phyloP scores from a whole-genome alignment of 2,797 vertebrate species.

The Streptopelia turtur region DNA sequence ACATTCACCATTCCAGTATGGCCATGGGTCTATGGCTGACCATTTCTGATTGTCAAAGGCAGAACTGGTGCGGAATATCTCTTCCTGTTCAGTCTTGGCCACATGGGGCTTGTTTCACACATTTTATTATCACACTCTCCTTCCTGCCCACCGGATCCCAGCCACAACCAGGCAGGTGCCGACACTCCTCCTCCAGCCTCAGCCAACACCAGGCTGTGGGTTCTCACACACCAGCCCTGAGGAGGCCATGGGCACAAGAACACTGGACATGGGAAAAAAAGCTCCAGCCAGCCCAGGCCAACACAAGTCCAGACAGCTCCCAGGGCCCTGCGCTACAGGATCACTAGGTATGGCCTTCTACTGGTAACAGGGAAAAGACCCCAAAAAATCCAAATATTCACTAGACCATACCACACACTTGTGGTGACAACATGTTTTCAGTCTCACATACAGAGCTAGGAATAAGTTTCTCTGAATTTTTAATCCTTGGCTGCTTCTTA shows the following conservation, averaged over 20 bases:
- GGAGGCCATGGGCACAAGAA: neutral
- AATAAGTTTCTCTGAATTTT: neutral
- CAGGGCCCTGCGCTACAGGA: too few relatives aligned
- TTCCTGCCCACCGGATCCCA: neutral
- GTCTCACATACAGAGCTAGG: neutral
- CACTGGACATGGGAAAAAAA: neutral
- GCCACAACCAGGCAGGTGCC: neutral
- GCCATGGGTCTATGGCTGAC: neutral
- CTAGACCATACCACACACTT: neutral
- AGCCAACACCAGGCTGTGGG: neutral
- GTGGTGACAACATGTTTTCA: neutral
- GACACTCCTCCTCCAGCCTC: neutral
- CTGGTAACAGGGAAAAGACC: neutral
- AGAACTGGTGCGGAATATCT: neutral
- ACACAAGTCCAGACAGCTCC: neutral
- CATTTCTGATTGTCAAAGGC: rapidly evolving
- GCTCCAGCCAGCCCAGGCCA: neutral
- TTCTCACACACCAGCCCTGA: neutral
- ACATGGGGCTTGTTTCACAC: rapidly evolving
- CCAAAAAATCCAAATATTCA: neutral
- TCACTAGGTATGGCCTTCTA: rapidly evolving
- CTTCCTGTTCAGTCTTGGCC: neutral
- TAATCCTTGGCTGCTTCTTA: neutral
- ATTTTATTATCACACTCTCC: neutral
- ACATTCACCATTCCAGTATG: rapidly evolving